Percentiles rank a stretch among this genome's conserved stretches.
These are phyloP conservation scores for Parauchenoglanis punctatus DNA, from an alignment of 2,797 vertebrate genomes.

Conservation along the genomic window DNA sequence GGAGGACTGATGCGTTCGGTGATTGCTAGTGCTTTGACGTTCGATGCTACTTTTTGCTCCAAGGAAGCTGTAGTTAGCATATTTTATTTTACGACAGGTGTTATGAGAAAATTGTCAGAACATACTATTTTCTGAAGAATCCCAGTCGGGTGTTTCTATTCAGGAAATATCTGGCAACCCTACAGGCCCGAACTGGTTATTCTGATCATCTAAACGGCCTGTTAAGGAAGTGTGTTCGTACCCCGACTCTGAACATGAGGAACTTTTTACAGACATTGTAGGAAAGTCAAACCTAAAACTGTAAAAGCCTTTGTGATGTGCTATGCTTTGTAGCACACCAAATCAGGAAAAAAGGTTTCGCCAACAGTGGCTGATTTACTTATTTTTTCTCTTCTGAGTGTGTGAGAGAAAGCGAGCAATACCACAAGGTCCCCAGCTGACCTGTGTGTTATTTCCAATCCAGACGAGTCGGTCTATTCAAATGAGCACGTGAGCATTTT, in stretches of 20 bases:
- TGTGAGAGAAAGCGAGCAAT: background rate
- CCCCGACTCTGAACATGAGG: background rate
- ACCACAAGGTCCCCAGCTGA: constrained; percentile 19
- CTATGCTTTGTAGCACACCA: background rate
- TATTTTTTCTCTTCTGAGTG: too few relatives aligned
- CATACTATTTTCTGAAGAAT: background rate
- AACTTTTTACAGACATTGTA: background rate
- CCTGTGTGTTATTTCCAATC: constrained; percentile 60
- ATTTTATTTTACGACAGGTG: background rate
- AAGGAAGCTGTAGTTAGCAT: background rate
- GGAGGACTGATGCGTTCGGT: too few relatives aligned
- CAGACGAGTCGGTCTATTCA: constrained; percentile 70
- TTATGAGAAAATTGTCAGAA: background rate
- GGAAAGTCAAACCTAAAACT: background rate
- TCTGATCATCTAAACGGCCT: background rate
- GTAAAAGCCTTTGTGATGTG: background rate
- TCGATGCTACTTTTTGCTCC: background rate
- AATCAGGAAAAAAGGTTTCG: background rate
- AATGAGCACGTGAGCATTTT: constrained; percentile 65
- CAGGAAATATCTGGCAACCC: background rate
- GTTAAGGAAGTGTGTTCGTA: background rate
- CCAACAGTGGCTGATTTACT: background rate
- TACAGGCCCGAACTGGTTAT: background rate
- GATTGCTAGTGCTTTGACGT: too few relatives aligned
- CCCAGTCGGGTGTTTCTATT: background rate